These are phyloP conservation scores for Polylopha cassiicola DNA, from an alignment of 2,888 invertebrate species.

Conservation along the genomic window DNA sequence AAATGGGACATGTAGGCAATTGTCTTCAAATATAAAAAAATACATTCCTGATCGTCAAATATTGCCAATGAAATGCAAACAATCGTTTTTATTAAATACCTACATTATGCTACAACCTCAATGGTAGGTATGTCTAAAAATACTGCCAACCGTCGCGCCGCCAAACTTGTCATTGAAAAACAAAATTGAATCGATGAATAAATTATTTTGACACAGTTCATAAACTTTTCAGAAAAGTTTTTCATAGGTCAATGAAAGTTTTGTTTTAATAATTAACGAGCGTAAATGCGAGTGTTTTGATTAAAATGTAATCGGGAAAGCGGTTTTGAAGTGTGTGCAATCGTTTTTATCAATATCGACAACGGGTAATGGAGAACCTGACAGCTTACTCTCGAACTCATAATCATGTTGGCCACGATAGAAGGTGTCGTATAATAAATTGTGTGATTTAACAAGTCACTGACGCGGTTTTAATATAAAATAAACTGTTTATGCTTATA, in stretches of 20 bases:
- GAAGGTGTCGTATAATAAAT: slow-evolving; percentile 7
- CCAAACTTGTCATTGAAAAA: slow-evolving; percentile 26
- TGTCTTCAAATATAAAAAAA: too few relatives aligned
- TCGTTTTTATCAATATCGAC: slow-evolving; percentile 13
- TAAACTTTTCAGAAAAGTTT: slow-evolving; percentile 39
- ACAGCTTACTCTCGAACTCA: slow-evolving; percentile 8
- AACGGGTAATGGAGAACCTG: slow-evolving; percentile 1
- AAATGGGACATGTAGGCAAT: too few relatives aligned
- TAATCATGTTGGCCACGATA: slow-evolving; percentile 16
- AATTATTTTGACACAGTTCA: slow-evolving; percentile 42
- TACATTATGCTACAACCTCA: slow-evolving; percentile 36
- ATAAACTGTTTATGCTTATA: slow-evolving; percentile 14
- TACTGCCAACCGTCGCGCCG: not conserved
- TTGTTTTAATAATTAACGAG: slow-evolving; percentile 19
- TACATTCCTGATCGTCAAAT: too few relatives aligned
- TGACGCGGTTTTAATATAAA: slow-evolving; percentile 10
- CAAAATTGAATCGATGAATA: slow-evolving; percentile 30
- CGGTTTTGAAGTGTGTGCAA: slow-evolving; percentile 13
- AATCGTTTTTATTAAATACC: too few relatives aligned
- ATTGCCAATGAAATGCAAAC: too few relatives aligned
- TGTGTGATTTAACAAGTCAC: slow-evolving; percentile 4
- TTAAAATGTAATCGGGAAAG: not conserved
- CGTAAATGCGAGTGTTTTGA: slow-evolving; percentile 3
- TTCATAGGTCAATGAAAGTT: slow-evolving; percentile 24
- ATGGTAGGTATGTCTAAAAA: not conserved